Base-by-base conservation (phyloP, 23 tunicate genomes). In the Halocynthia aurantium region DNA sequence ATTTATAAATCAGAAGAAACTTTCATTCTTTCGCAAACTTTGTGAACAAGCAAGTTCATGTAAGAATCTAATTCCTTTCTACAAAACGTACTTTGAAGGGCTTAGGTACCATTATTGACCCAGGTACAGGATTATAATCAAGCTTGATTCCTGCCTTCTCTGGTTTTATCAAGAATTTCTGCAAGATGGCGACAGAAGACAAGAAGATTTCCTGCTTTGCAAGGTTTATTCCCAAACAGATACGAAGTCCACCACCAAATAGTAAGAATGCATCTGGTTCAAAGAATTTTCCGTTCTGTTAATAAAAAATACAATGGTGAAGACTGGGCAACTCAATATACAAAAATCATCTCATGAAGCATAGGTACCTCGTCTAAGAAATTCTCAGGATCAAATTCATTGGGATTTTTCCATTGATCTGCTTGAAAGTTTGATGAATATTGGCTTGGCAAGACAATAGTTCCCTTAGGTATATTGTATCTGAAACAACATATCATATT, bases 181-280 rank as follows among this genome's bases (percentile, higher is more conserved):
- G 70, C 31, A 65, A 65, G 22, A 65, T 65, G 31, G 17, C 70
- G 19, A 15, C 70, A 15, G 6, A 1, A 65, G 6, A 65, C 19
- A 15, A 65, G 19, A 65, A 65, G 15, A 65, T 65, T 65, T 65
- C 70, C 10, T 65, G 70, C 19, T 65, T 65, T 65, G 70, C 70
- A 20, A 20, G 70, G 10, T 40, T 8, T 1, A 65, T 65, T 15
- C 17, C 70, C 10, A 65, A 40, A 65, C 70, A 65, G 49, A 65
- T 65, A 10, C 70, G 70, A 15, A 49, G 19, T 65, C 70, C 70
- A 15, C 70, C 70, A 65, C 70, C 31, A 65, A 65, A 65, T 15
- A 49, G 6, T 20, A 65, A 6, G 31, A 65, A 65, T 65, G 70
- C 70, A 10, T 65, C 70, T 8, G 70, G 70, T 65, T 65, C 31